Conservation (phyloP, 92 coral and sea anemone genomes). For the Epizoanthus illoricatus region DNA sequence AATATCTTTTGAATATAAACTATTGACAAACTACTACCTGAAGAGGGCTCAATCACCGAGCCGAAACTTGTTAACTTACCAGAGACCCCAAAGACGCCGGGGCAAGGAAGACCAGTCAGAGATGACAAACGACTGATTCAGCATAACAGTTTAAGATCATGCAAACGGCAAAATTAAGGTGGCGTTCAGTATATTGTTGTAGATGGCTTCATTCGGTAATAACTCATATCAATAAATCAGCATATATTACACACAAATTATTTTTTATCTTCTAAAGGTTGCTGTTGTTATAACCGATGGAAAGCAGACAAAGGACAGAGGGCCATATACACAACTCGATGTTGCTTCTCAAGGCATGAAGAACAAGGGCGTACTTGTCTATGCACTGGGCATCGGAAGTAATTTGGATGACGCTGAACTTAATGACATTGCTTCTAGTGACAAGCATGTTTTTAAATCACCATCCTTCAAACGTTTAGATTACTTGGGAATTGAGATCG, state of each 20-base stretch:
- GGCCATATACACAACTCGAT: slow-evolving; percentile 23
- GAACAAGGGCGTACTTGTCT: slow-evolving; percentile 16
- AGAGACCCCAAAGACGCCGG: no score
- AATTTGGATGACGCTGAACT: slow-evolving; percentile 27
- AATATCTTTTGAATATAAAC: no score
- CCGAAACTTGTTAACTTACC: no score
- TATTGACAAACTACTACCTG: no score
- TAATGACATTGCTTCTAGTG: slow-evolving; percentile 35
- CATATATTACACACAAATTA: neutral
- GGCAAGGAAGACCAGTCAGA: no score
- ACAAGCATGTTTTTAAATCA: slow-evolving; percentile 29
- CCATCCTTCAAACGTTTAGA: slow-evolving; percentile 1
- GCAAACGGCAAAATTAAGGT: no score
- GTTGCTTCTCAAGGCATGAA: slow-evolving; percentile 27
- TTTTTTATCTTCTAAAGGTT: slow-evolving; percentile 19
- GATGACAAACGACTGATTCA: no score
- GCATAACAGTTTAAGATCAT: no score
- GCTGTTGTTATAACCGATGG: slow-evolving; percentile 52
- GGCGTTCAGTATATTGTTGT: no score
- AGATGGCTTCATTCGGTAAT: no score
- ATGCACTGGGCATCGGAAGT: slow-evolving; percentile 21
- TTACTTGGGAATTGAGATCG: neutral
- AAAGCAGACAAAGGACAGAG: slow-evolving; percentile 39
- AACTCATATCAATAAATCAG: no score
- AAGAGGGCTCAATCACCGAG: no score